These are phyloP conservation scores for Cyanistes caeruleus DNA, from an alignment of 2,113 vertebrate genomes.

Conservation along the genomic window DNA sequence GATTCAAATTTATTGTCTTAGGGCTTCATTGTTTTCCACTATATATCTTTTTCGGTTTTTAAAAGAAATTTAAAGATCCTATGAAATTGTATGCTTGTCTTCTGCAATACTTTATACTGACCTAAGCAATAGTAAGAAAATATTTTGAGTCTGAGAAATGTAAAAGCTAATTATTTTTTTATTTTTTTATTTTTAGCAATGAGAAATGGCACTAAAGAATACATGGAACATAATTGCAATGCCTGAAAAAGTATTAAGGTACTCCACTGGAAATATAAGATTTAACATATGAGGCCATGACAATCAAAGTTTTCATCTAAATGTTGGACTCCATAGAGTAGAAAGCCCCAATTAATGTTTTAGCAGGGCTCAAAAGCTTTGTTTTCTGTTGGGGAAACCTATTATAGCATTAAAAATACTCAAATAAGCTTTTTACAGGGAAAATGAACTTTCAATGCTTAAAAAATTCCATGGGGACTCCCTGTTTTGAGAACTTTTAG, in stretches of 20 bases:
- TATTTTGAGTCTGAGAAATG: background rate
- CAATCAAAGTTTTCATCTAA: background rate
- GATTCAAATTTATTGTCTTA: background rate
- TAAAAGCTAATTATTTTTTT: accelerated
- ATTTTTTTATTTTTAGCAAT: background rate
- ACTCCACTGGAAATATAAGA: background rate
- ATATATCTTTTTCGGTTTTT: background rate
- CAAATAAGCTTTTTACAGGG: slow-evolving; percentile 9
- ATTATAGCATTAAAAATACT: slow-evolving; percentile 52
- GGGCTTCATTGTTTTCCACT: background rate
- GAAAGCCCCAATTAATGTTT: slow-evolving; percentile 47
- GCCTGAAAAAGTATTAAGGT: background rate
- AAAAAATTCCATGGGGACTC: slow-evolving; percentile 11
- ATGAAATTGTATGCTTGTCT: background rate
- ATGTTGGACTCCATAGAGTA: background rate
- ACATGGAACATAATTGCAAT: background rate
- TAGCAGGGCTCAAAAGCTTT: slow-evolving; percentile 58
- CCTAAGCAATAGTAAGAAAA: background rate
- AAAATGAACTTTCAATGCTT: slow-evolving; percentile 40
- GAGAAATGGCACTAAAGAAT: background rate
- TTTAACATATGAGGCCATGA: background rate
- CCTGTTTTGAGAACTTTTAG: background rate
- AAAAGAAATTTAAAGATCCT: background rate
- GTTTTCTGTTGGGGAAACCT: slow-evolving; percentile 56
- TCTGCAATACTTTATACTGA: background rate